These are phyloP conservation scores for Gallinago undulata DNA, from an alignment of 2,113 vertebrate genomes.

Conservation along the genomic window DNA sequence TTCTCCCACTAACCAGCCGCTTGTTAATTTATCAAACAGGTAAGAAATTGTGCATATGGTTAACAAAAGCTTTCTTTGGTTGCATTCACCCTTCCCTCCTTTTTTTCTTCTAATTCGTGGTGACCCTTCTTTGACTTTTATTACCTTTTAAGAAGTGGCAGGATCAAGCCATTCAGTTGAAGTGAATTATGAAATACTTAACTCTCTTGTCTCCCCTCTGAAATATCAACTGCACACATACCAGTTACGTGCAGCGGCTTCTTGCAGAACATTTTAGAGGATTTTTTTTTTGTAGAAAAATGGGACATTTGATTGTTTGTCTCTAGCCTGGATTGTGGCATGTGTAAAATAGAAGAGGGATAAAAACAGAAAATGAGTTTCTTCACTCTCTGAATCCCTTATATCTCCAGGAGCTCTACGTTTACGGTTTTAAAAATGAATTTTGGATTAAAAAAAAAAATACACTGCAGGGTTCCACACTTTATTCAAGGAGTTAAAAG, in stretches of 20 bases:
- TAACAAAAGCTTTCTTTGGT: conserved; percentile 17
- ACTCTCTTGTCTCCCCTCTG: not conserved
- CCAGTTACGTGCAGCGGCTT: rapidly evolving
- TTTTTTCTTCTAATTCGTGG: not conserved
- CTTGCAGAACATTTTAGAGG: not conserved
- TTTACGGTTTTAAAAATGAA: conserved; percentile 8
- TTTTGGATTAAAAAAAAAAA: not conserved
- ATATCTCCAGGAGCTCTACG: not conserved
- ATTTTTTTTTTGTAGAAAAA: not conserved
- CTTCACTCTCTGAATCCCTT: not conserved
- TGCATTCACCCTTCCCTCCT: not conserved
- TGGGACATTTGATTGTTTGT: not conserved
- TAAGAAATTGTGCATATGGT: not conserved
- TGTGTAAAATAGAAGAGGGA: not conserved
- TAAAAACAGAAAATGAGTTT: not conserved
- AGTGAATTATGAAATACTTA: conserved; percentile 54
- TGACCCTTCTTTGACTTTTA: conserved; percentile 41
- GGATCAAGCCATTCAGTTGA: conserved; percentile 19
- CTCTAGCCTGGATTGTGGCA: not conserved
- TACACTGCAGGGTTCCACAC: conserved; percentile 2
- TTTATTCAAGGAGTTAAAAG: conserved; percentile 83
- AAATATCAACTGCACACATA: not conserved
- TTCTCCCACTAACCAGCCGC: not conserved
- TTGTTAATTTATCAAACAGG: not conserved
- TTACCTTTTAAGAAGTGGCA: conserved; percentile 48